Conservation (phyloP, 2,797 vertebrate genomes). For the Phyllotis vaccarum region DNA sequence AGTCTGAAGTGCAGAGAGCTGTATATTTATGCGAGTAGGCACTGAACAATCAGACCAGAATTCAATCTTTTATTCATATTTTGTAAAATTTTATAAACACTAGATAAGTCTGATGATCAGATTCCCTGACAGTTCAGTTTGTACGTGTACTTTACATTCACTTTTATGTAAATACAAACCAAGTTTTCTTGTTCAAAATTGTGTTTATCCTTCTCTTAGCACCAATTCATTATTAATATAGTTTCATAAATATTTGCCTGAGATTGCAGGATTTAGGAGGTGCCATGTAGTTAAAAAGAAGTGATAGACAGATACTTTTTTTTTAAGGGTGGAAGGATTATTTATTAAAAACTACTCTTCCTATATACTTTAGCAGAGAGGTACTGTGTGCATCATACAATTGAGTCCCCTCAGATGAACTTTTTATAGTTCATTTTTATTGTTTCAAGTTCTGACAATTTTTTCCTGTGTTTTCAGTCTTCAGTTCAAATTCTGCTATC, state of each 20-base stretch:
- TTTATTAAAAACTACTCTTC: not conserved
- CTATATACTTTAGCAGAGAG: not conserved
- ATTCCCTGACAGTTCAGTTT: constrained; percentile 37
- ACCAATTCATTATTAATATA: not conserved
- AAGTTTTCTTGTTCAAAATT: not conserved
- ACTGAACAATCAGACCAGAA: not conserved
- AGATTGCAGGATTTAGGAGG: fast-evolving
- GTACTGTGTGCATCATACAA: not conserved
- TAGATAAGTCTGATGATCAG: constrained; percentile 10
- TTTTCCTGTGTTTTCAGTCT: not conserved
- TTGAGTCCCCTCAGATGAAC: not conserved
- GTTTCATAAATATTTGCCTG: not conserved
- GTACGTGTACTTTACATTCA: not conserved
- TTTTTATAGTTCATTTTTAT: not conserved
- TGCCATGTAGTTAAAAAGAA: not conserved
- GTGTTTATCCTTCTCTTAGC: fast-evolving
- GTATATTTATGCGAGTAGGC: not conserved
- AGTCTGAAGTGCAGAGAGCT: not conserved
- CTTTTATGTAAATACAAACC: fast-evolving
- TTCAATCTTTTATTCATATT: not conserved
- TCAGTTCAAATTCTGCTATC: not conserved
- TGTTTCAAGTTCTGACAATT: not conserved
- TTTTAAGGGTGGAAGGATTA: no score
- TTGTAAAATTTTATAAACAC: not conserved
- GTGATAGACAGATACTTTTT: not conserved